Evolutionary conservation across 2,888 invertebrate species (phyloP).

Genomic region (Phrixothrix hirtus): DNA sequence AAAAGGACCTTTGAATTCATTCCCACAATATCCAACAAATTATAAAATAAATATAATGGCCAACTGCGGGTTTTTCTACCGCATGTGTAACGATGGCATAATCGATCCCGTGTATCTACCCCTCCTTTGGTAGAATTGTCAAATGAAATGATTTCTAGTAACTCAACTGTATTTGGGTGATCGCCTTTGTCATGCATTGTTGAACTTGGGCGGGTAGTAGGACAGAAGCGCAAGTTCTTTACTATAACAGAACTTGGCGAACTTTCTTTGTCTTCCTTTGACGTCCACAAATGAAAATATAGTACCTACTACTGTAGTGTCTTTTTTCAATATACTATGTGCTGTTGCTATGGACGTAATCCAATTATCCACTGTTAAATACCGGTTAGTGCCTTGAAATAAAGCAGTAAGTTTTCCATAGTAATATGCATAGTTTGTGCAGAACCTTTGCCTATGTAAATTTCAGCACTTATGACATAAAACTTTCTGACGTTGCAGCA

Average conservation of each 20-base stretch:
- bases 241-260: constrained; percentile 16
- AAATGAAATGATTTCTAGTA: constrained; percentile 16
- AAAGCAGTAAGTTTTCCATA: not conserved
- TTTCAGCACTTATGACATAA: not conserved
- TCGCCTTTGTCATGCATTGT: constrained; percentile 19
- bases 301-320: constrained; percentile 12
- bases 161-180: constrained; percentile 11
- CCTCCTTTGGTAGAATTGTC: constrained; percentile 13
- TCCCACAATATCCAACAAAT: constrained; percentile 18
- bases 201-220: constrained; percentile 12
- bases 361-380: too few species aligned
- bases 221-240: too few species aligned
- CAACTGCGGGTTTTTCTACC: constrained; percentile 13
- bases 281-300: constrained; percentile 15
- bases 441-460: constrained; percentile 4
- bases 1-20: constrained; percentile 15
- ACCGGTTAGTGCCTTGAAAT: too few species aligned
- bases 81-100: not conserved
- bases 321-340: constrained; percentile 5
- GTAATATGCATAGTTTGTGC: constrained; percentile 1
- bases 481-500: constrained; percentile 1
- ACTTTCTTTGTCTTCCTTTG: constrained; percentile 12
- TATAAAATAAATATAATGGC: constrained; percentile 12
- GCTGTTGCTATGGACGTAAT: constrained; percentile 1
- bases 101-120: constrained; percentile 11